These are phyloP conservation scores for Spea multiplicata DNA, from an alignment of 2,113 vertebrate species.

Conservation along the genomic window DNA sequence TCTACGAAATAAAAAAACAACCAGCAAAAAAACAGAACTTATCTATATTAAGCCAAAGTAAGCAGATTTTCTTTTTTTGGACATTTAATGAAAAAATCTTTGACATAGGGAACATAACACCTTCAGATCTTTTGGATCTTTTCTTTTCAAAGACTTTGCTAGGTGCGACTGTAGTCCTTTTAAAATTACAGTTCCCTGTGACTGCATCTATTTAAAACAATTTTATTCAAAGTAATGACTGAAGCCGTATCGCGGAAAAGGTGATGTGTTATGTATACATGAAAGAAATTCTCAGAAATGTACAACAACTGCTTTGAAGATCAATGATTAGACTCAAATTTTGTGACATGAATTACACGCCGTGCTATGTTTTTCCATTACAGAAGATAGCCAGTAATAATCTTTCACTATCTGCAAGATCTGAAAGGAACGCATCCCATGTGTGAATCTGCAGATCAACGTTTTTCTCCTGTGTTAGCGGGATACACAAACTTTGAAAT, in stretches of 20 bases:
- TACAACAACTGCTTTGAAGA: slow-evolving; percentile 42
- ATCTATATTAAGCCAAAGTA: too few relatives aligned
- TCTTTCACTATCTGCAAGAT: slow-evolving; percentile 4
- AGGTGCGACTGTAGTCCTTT: not conserved
- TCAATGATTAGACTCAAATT: slow-evolving; percentile 38
- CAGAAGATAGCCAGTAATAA: slow-evolving; percentile 33
- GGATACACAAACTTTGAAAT: not conserved
- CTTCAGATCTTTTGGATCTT: not conserved
- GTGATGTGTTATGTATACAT: slow-evolving; percentile 25
- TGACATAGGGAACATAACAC: not conserved
- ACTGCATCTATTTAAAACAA: slow-evolving; percentile 31
- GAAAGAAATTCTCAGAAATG: slow-evolving; percentile 33
- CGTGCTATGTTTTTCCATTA: slow-evolving; percentile 32
- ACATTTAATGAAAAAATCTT: not conserved
- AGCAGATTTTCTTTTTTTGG: too few relatives aligned
- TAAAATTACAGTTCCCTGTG: slow-evolving; percentile 4
- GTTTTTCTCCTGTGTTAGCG: not conserved
- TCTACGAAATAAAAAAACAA: too few relatives aligned
- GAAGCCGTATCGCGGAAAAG: slow-evolving; percentile 9
- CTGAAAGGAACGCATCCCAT: slow-evolving; percentile 17
- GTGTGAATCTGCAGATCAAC: slow-evolving; percentile 10
- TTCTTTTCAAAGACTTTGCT: not conserved
- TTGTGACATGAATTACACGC: slow-evolving; percentile 33
- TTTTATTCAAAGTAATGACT: slow-evolving; percentile 32
- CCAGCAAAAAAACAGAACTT: too few relatives aligned